These are phyloP conservation scores for Pycnonotus jocosus DNA, from an alignment of 2,113 vertebrate genomes.

Conservation along the genomic window DNA sequence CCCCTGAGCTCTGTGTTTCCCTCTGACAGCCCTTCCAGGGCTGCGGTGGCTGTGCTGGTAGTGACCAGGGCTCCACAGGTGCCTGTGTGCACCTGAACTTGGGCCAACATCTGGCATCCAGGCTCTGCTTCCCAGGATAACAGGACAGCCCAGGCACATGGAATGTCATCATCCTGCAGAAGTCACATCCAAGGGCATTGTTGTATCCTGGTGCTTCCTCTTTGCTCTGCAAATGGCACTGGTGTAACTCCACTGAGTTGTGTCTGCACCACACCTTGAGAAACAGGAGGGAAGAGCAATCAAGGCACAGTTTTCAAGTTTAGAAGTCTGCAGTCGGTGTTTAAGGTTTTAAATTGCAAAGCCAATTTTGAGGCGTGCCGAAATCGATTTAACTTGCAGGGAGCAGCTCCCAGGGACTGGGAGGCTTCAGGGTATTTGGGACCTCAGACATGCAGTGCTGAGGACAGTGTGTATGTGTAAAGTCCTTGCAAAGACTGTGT, in stretches of 20 bases:
- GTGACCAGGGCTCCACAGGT: background rate
- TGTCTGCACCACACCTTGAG: fast-evolving
- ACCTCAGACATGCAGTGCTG: background rate
- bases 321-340: background rate
- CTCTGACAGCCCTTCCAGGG: background rate
- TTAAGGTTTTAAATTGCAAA: background rate
- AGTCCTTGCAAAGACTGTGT: background rate
- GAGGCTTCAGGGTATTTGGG: background rate
- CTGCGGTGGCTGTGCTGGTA: background rate
- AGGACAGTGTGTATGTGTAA: background rate
- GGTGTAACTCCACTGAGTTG: background rate
- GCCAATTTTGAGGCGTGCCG: fast-evolving
- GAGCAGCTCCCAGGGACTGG: background rate
- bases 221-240: background rate
- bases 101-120: background rate
- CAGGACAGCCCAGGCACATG: fast-evolving
- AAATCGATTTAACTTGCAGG: background rate
- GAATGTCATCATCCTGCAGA: fast-evolving
- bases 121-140: background rate
- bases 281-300: background rate
- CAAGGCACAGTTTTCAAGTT: background rate
- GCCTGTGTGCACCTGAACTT: background rate
- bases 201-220: background rate
- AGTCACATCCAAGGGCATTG: background rate
- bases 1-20: background rate